These are phyloP conservation scores for Nycticryphes semicollaris DNA, from an alignment of 2,113 vertebrate species.

Conservation along the genomic window DNA sequence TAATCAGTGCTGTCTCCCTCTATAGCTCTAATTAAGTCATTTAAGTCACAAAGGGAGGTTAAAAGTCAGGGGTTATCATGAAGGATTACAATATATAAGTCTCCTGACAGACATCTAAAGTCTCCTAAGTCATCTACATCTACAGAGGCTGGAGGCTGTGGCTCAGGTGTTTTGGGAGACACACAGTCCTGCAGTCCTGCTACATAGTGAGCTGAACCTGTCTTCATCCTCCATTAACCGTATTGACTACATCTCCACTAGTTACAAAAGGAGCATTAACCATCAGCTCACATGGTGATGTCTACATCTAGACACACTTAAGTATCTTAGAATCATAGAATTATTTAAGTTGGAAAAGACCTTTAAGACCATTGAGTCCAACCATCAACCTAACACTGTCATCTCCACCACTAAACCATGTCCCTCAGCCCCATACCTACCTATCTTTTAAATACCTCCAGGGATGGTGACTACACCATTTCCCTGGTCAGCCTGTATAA, in stretches of 20 bases:
- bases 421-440: too few species aligned
- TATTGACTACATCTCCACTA: neutral
- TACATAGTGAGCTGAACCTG: neutral
- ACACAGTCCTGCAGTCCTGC: neutral
- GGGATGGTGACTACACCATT: neutral
- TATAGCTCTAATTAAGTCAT: neutral
- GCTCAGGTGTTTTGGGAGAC: neutral
- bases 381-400: rapidly evolving
- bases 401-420: neutral
- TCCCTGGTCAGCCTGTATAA: neutral
- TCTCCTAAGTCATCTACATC: neutral
- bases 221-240: neutral
- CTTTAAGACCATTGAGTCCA: neutral
- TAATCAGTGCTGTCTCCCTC: neutral
- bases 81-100: neutral
- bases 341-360: neutral
- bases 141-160: neutral
- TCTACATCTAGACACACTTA: neutral
- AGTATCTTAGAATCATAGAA: neutral
- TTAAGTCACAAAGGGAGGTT: neutral
- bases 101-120: neutral
- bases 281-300: neutral
- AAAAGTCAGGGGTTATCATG: neutral
- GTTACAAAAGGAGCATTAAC: neutral
- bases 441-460: rapidly evolving